These are phyloP conservation scores for Tenebrio molitor DNA, from an alignment of 1,140 invertebrate species.

Conservation along the genomic window DNA sequence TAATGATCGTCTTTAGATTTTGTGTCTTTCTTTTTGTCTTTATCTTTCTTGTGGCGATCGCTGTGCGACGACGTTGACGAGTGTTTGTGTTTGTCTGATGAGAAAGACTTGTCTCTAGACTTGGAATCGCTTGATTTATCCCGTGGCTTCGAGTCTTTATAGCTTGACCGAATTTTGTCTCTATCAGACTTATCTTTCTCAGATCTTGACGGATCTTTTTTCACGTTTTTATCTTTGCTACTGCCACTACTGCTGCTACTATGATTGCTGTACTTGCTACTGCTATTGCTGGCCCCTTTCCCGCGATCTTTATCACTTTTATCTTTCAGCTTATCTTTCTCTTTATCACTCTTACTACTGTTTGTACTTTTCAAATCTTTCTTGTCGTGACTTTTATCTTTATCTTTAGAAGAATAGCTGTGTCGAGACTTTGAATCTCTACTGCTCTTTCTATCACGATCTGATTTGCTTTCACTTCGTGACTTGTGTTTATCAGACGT, in stretches of 20 bases:
- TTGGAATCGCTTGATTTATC: conserved; percentile 47
- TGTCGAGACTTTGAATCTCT: conserved; percentile 62
- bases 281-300: conserved; percentile 13
- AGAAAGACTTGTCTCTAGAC: conserved; percentile 56
- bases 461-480: conserved; percentile 60
- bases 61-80: conserved; percentile 51
- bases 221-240: conserved; percentile 59
- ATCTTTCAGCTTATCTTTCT: conserved; percentile 50
- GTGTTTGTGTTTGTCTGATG: conserved; percentile 59
- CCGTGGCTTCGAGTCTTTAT: conserved; percentile 52
- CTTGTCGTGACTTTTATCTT: conserved; percentile 53
- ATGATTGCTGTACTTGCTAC: conserved; percentile 53
- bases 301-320: conserved; percentile 51
- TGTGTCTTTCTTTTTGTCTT: conserved; percentile 48
- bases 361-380: conserved; percentile 55
- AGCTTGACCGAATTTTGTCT: conserved; percentile 64
- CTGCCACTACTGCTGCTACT: conserved; percentile 55
- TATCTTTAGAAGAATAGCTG: conserved; percentile 64
- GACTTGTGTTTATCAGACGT: conserved; percentile 63
- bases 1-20: conserved; percentile 70
- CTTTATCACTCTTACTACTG: conserved; percentile 50
- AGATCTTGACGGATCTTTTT: conserved; percentile 45
- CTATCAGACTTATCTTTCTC: conserved; percentile 49
- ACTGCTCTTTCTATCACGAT: conserved; percentile 64
- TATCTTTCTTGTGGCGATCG: conserved; percentile 53